phyloP scores from a whole-genome alignment of 2,113 vertebrate genomes.

The Cinclus mexicanus region DNA sequence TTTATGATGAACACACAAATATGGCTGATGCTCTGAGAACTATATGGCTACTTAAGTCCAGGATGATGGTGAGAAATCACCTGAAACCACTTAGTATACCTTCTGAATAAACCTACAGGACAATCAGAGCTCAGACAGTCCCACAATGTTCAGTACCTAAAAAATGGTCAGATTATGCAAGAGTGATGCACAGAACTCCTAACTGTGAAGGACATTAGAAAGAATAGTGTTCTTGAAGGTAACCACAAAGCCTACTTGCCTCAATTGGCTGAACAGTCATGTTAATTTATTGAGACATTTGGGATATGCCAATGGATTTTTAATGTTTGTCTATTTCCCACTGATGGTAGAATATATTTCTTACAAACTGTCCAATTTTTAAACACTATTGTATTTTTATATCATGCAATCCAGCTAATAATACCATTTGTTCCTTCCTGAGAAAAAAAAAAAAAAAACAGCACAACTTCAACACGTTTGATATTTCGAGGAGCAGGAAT shows the following conservation, averaged over 20 bases:
- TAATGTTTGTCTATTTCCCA: not conserved
- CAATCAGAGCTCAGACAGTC: not conserved
- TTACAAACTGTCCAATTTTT: not conserved
- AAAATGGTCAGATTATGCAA: not conserved
- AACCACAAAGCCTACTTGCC: not conserved
- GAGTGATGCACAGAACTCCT: not conserved
- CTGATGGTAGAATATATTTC: conserved; percentile 14
- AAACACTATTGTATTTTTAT: conserved; percentile 4
- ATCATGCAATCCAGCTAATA: not conserved
- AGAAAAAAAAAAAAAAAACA: not conserved
- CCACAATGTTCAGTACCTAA: not conserved
- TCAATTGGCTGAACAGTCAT: not conserved
- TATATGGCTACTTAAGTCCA: not conserved
- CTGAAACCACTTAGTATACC: not conserved
- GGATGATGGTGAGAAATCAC: conserved; percentile 7
- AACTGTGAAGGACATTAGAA: not conserved
- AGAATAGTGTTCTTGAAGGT: not conserved
- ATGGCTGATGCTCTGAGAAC: not conserved
- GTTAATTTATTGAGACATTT: conserved; percentile 3
- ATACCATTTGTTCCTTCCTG: not conserved
- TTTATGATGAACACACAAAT: not conserved
- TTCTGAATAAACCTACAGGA: not conserved
- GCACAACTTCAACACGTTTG: not conserved
- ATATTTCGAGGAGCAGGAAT: conserved; percentile 11
- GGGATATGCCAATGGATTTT: conserved; percentile 3